Evolutionary conservation across 2,113 vertebrate genomes (phyloP).

Genomic region (Phrynocephalus versicolor): DNA sequence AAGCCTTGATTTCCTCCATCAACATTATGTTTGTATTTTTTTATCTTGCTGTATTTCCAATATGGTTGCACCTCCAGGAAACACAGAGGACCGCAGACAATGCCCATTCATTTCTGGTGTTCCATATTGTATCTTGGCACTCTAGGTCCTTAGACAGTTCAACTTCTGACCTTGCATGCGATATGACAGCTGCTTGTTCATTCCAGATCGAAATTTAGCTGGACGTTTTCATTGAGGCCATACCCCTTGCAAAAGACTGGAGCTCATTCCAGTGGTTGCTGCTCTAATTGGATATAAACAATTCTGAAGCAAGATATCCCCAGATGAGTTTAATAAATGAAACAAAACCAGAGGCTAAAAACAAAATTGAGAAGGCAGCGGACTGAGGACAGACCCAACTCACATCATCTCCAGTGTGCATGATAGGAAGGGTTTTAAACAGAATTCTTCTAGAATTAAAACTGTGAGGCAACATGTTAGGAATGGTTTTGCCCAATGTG

Average conservation of each 20-base stretch:
- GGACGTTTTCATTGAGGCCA: background rate
- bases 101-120: background rate
- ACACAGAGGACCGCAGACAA: background rate
- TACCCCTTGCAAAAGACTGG: background rate
- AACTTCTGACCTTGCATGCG: background rate
- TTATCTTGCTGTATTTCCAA: background rate
- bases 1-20: background rate
- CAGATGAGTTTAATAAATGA: background rate
- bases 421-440: background rate
- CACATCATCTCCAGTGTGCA: background rate
- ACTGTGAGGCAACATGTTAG: background rate
- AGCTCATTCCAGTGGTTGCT: background rate
- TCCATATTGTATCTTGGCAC: background rate
- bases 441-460: background rate
- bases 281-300: background rate
- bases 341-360: background rate
- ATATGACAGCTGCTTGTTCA: background rate
- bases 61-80: background rate
- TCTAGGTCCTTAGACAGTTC: background rate
- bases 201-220: background rate
- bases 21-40: background rate
- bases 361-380: background rate
- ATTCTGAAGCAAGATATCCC: background rate
- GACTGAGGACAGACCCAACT: background rate
- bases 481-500: background rate